Percentiles rank a stretch among this genome's conserved stretches.
phyloP scores from a whole-genome alignment of 2,888 invertebrate species.

The Diloba caeruleocephala region DNA sequence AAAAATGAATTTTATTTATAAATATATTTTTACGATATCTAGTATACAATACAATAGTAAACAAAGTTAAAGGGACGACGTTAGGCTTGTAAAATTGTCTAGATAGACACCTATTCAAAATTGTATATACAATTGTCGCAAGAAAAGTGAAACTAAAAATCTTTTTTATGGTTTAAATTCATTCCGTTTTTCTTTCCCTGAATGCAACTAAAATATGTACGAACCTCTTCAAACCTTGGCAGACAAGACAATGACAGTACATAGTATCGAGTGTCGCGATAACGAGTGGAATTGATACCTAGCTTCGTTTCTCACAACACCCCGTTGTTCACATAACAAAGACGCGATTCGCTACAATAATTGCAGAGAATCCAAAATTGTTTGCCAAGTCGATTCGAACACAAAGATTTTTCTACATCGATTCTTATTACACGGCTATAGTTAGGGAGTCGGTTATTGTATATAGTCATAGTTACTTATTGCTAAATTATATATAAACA shows the following conservation, averaged over 20 bases:
- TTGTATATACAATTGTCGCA: too few relatives aligned
- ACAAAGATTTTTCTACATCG: conserved; percentile 22
- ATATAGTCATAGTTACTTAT: background rate
- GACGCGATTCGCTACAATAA: conserved; percentile 23
- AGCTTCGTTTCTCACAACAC: conserved; percentile 28
- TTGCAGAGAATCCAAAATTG: conserved; percentile 26
- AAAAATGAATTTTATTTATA: too few relatives aligned
- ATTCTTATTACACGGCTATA: conserved; percentile 24
- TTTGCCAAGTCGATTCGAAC: conserved; percentile 37
- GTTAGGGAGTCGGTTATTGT: background rate
- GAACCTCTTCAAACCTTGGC: conserved; percentile 10
- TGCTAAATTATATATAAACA: too few relatives aligned
- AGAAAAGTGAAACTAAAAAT: too few relatives aligned
- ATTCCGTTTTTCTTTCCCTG: too few relatives aligned
- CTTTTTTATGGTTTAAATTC: too few relatives aligned
- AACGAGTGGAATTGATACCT: conserved; percentile 41
- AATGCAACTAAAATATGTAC: conserved; percentile 16
- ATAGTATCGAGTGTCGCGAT: conserved; percentile 27
- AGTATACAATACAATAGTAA: too few relatives aligned
- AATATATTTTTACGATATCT: too few relatives aligned
- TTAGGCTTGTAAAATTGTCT: too few relatives aligned
- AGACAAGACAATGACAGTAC: conserved; percentile 4
- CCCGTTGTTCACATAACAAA: conserved; percentile 43
- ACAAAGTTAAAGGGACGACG: too few relatives aligned
- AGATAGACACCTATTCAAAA: too few relatives aligned